phyloP scores from a whole-genome alignment of 35 echinoderm and acorn worm genomes.

The Apostichopus japonicus region DNA sequence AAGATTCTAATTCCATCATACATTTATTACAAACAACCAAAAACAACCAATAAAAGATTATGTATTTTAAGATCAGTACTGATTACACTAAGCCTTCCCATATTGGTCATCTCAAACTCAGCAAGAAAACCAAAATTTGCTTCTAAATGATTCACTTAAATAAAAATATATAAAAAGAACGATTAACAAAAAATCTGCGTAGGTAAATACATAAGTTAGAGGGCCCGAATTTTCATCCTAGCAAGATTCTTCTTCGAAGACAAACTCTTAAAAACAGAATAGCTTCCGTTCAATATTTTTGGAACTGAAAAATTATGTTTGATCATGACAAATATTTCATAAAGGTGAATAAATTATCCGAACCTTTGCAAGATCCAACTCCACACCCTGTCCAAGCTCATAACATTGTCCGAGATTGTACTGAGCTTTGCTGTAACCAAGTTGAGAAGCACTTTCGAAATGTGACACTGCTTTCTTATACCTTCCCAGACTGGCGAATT shows the following conservation, averaged over 20 bases:
- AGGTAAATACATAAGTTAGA: too few species aligned
- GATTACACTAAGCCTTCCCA: too few species aligned
- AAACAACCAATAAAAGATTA: too few species aligned
- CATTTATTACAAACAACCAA: too few species aligned
- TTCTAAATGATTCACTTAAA: too few species aligned
- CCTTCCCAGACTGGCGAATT: constrained; percentile 41
- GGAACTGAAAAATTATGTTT: too few species aligned
- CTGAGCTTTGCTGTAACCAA: constrained; percentile 70
- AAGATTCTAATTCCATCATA: too few species aligned
- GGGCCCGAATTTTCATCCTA: neutral
- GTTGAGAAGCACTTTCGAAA: constrained; percentile 35
- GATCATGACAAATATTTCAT: neutral
- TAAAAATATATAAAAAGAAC: too few species aligned
- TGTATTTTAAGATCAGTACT: too few species aligned
- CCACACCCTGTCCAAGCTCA: constrained; percentile 71
- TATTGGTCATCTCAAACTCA: too few species aligned
- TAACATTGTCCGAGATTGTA: constrained; percentile 76
- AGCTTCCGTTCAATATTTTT: neutral
- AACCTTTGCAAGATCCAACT: constrained; percentile 36
- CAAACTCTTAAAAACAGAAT: neutral
- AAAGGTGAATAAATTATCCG: neutral
- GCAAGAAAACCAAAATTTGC: too few species aligned
- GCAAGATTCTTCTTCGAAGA: neutral
- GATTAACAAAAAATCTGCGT: too few species aligned
- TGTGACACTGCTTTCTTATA: constrained; percentile 66